Evolutionary conservation across 2,113 vertebrate species (phyloP), one percentile per base, ranked within the genome.

Genomic region (Esox niger): DNA sequence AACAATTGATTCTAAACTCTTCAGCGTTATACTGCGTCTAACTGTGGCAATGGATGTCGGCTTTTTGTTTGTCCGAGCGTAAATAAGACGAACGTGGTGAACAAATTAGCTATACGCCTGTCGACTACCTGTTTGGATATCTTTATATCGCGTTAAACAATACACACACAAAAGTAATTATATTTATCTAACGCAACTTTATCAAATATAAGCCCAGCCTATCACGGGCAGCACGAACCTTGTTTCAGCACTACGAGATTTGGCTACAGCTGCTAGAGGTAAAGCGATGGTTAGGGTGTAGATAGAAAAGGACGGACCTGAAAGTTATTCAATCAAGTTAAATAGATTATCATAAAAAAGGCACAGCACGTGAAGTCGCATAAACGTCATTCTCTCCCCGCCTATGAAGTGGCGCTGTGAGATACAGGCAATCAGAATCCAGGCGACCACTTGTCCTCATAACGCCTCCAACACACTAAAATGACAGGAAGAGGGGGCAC

Each of bases 381-480:
- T 15, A 47, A n/a, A 15, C 23, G 8, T 60, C 62, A 52, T 62
- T 33, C 1, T 0, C 60, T 13, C 6, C 69, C 52, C 56, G 68
- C 75, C 64, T 69, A 65, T 60, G 35, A 8, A 54, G 7, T 20
- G 10, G 2, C 35, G 1, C 6, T 49, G 8, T 8, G 65, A 49
- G 30, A 33, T 10, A 35, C 23, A 15, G 20, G 32, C 21, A 61
- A 5, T 2, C 17, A 10, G 31, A n/a, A n/a, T n/a, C 35, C 2
- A 1, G 10, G 47, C 5, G 10, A n/a, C 47, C 2, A 49, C 17
- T 49, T 20, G 46, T 38, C 35, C 35, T 38, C 5, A 5, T 76
- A n/a, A 86, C 86, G 88, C 68, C 70, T 77, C 69, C 72, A 66
- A 21, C 70, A 62, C 55, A 71, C 61, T 73, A 82, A 76, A 77